Base-by-base conservation (phyloP, 2,888 invertebrate species). In the Athalia rosae region DNA sequence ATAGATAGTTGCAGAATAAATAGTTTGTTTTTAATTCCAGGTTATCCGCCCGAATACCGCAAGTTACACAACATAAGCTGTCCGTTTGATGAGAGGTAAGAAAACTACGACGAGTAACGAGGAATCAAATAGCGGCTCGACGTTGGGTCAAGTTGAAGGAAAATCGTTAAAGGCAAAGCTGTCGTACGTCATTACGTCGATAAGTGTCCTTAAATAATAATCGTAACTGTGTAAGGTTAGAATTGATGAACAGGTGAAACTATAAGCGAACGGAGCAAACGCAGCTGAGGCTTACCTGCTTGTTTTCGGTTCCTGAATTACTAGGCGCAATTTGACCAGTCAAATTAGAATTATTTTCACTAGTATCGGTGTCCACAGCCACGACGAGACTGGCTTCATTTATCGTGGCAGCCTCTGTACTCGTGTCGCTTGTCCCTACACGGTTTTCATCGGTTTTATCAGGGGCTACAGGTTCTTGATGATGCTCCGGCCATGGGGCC, bases 401-500 rank as follows among this genome's bases (percentile, higher is more conserved):
- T 77, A 76, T 77, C 71, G 71, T 79, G 71, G 78, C 69, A 78
- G 77, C 79, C 59, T 84, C 83, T 47, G 69, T 48, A 79, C 78
- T 81, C 67, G 81, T 78, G 74, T 81, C 83, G 63, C 77, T 79
- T 43, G 79, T 77, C 56, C 79, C 73, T 66, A 77, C 77, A 15
- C 81, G 82, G 78, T 79, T 82, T 78, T 86, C 86, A 79, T 81
- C 69, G 56, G 81, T 87, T 93, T 94, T 94, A 91, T 94, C 94
- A 86, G 94, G 94, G 88, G 94, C 94, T 91, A 94, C 94, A 82
- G 94, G 94, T 92, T 94, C 93, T 91, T 93, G 93, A 91, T 94
- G 94, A 91, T 94, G 93, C 91, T 94, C 94, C 91, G 94, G 94
- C 91, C 94, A 93, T 92, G 94, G 94, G 92, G 94, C 94, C 95